Evolutionary conservation across 1,140 invertebrate genomes (phyloP).

Genomic region (Drosophila nannoptera): DNA sequence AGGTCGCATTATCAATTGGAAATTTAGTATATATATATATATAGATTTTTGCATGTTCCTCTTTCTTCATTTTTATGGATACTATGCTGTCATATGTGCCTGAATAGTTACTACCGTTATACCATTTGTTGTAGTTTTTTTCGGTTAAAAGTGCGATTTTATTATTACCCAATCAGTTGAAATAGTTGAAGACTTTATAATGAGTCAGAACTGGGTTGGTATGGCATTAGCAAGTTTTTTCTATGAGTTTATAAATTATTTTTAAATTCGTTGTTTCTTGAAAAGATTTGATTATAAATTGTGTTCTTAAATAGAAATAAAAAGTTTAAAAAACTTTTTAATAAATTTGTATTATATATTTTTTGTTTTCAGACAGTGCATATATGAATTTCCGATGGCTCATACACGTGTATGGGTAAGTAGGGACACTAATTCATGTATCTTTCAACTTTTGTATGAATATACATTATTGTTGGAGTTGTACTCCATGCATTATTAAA

Average conservation of each 20-base stretch:
- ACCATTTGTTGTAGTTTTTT: conserved; percentile 30
- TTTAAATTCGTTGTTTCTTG: no score
- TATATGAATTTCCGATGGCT: no score
- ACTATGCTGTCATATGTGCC: conserved; percentile 35
- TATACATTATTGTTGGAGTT: background rate
- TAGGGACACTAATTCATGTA: no score
- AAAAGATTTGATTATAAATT: no score
- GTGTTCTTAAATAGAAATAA: no score
- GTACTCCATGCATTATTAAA: no score
- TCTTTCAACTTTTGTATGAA: no score
- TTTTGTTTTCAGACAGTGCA: no score
- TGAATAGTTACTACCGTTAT: conserved; percentile 28
- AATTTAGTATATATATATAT: conserved; percentile 11
- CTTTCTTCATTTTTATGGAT: conserved; percentile 31
- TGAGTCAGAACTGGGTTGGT: conserved; percentile 39
- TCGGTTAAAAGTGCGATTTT: conserved; percentile 45
- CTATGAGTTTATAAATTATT: background rate
- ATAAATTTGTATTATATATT: background rate
- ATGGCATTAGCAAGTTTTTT: background rate
- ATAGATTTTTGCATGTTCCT: conserved; percentile 1
- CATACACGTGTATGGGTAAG: no score
- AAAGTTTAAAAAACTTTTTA: no score
- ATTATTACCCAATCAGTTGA: conserved; percentile 64
- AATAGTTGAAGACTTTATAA: conserved; percentile 41
- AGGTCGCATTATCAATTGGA: conserved; percentile 51